Conservation (phyloP, 2,888 invertebrate genomes). For the Athetis lepigone region DNA sequence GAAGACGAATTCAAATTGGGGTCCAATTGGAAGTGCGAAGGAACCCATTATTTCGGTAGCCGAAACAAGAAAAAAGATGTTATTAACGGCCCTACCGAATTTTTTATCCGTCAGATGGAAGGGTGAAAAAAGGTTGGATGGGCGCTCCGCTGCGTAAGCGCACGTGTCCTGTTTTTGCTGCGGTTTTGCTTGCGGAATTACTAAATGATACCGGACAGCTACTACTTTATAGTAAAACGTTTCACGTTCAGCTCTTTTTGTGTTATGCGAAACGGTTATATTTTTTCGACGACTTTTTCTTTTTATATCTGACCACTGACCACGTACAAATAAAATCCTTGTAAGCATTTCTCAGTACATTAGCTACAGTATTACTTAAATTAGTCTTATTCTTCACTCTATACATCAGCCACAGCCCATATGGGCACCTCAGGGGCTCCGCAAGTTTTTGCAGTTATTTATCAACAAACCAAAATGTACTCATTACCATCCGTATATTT, state of each 20-base stretch:
- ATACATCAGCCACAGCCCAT: constrained; percentile 19
- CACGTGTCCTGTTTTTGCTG: constrained; percentile 65
- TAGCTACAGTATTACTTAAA: constrained; percentile 15
- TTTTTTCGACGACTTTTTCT: constrained; percentile 2
- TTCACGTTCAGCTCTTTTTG: constrained; percentile 47
- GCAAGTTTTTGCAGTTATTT: constrained; percentile 60
- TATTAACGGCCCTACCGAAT: constrained; percentile 75
- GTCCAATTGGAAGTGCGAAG: constrained; percentile 78
- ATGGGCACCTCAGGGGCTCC: constrained; percentile 28
- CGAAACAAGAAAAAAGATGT: constrained; percentile 73
- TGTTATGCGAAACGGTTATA: constrained; percentile 13
- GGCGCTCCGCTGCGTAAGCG: constrained; percentile 60
- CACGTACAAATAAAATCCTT: constrained; percentile 8
- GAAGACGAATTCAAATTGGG: constrained; percentile 79
- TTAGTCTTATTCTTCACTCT: constrained; percentile 21
- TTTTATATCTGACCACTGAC: not conserved
- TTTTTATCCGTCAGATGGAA: constrained; percentile 69
- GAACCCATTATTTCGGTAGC: constrained; percentile 80
- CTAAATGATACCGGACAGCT: constrained; percentile 59
- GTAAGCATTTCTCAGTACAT: constrained; percentile 17
- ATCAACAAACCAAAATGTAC: constrained; percentile 56
- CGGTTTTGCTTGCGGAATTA: constrained; percentile 62
- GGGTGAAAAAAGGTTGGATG: constrained; percentile 63
- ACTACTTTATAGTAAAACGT: constrained; percentile 54
- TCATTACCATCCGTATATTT: constrained; percentile 69